Evolutionary conservation across 2,888 invertebrate species (phyloP).

Genomic region (Dione juno): DNA sequence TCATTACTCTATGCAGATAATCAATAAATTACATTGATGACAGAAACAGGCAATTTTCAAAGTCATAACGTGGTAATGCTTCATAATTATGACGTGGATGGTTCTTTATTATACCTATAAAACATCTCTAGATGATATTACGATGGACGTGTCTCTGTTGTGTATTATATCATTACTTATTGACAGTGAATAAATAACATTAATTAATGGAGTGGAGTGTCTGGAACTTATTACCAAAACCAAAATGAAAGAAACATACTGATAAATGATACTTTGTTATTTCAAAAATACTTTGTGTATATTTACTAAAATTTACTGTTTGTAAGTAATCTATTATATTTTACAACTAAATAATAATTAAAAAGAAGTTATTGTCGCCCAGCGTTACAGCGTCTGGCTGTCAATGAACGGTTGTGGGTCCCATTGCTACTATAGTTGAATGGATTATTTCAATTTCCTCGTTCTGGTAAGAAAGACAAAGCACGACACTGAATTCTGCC

Average conservation of each 20-base stretch:
- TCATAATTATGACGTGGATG: constrained; percentile 69
- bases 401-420: too few species aligned
- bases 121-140: constrained; percentile 60
- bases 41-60: constrained; percentile 58
- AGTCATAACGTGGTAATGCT: constrained; percentile 58
- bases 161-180: constrained; percentile 57
- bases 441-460: too few species aligned
- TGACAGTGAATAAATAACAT: constrained; percentile 59
- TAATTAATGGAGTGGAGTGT: too few species aligned
- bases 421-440: too few species aligned
- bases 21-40: constrained; percentile 57
- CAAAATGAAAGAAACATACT: constrained; percentile 40
- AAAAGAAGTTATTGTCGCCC: too few species aligned
- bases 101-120: constrained; percentile 74
- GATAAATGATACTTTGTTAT: neutral
- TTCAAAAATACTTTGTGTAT: neutral
- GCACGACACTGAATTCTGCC: too few species aligned
- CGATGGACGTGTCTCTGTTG: constrained; percentile 59
- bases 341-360: too few species aligned
- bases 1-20: constrained; percentile 29
- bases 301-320: too few species aligned
- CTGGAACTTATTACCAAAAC: neutral
- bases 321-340: too few species aligned
- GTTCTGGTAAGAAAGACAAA: too few species aligned
- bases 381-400: too few species aligned